Evolutionary conservation across 2,888 invertebrate species (phyloP), one percentile per base, ranked within the genome.

Genomic region (Ectobius pallidus): DNA sequence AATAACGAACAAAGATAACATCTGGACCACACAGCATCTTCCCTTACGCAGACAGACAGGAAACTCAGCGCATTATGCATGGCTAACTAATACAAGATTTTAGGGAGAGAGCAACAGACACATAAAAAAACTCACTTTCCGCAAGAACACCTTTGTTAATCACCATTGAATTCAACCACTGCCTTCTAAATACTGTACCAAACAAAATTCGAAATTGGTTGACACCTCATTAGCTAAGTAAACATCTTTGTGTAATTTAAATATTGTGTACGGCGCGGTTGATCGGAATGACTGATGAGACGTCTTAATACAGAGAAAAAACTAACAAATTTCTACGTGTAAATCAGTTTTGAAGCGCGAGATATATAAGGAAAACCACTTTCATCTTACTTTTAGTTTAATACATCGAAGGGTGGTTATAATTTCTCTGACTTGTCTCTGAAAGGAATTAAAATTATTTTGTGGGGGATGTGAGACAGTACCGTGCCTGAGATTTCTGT

Each of bases 11-110:
- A 3, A 44, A 65, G 65, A 65, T 65, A 65, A 18, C 65, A 65
- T 65, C 65, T 65, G 65, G 65, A 65, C 65, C 65, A 65, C 65
- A 65, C 65, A 65, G 44, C 65, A 46, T 65, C 46, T n/a, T 27
- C 65, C 44, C 65, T 58, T 30, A n/a, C 30, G 25, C 27, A 58
- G 58, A 52, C 27, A 55, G 55, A 30, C 27, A 58, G 58, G 52
- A 52, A 52, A 52, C 52, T 52, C 52, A 25, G n/a, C 52, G 25
- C 25, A 52, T 52, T 52, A 52, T 52, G 52, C 52, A 52, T 25
- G 52, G 52, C 25, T 22, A 25, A 18, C n/a, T 49, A 49, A 49
- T 49, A 52, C 58, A 58, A 58, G 27, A 30, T 7, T 30, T 30
- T 25, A 1, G 30, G 32, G 2, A 25, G 30, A 6, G 2, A 11